Base-by-base conservation (phyloP, 2,888 invertebrate genomes). In the Platycheirus rosarum region DNA sequence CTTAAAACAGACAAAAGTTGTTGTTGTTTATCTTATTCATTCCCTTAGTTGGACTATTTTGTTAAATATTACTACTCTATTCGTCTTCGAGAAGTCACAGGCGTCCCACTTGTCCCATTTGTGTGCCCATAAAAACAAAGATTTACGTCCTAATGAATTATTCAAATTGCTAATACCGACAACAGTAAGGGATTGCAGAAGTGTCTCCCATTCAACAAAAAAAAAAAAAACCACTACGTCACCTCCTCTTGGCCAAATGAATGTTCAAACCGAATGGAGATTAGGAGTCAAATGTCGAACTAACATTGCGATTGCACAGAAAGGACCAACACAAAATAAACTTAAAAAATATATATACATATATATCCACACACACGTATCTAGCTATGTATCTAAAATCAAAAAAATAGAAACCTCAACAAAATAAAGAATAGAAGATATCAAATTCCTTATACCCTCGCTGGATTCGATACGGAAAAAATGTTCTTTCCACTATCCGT, bases 71-170 rank as follows among this genome's bases (percentile, higher is more conserved):
- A 74, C 62, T 62, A 49, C 32, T n/a, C 42, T 8, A 32, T 32
- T 65, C 13, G 46, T 40, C 14, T 57, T 57, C 11, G n/a, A 57
- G 14, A 6, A 57, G 11, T 40, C 57, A 40, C 1, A 60, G 44
- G 14, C 48, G 1, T 51, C 42, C 66, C 53, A 18, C 48, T 46
- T 57, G 51, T 62, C 20, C 60, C 51, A 62, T 74, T 26, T 32
- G 46, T 60, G 66, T 49, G 51, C 51, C 66, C 73, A 51, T 78
- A 66, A 77, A 71, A 71, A 49, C 51, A 78, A 68, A 63, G 62
- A 74, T 74, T 62, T 74, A 79, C 68, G 40, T 68, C 42, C 74
- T 79, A 74, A 79, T 79, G 78, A 79, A 79, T 79, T 74, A 79
- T 74, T 79, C 78, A 79, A 63, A 74, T 62, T 74, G 62, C 68